Evolutionary conservation across 1,140 invertebrate genomes (phyloP).

Genomic region (Marisa cornuarietis): DNA sequence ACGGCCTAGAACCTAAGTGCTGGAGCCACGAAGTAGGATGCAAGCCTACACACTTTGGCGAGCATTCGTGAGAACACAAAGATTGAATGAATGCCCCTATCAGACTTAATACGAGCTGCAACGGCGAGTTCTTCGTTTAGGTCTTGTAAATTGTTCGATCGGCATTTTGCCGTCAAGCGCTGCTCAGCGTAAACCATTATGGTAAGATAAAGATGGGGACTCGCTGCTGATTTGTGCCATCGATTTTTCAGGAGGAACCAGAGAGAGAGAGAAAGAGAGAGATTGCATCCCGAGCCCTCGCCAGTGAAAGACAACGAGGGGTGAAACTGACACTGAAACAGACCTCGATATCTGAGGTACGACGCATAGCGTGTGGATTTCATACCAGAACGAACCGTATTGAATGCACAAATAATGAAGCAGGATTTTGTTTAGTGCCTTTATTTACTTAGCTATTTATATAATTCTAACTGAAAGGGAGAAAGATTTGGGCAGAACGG

Average conservation of each 20-base stretch:
- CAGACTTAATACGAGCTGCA: no score
- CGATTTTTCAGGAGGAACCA: neutral
- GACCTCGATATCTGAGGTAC: neutral
- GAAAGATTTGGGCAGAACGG: no score
- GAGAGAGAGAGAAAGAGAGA: neutral
- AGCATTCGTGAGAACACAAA: neutral
- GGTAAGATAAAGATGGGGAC: no score
- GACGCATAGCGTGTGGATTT: neutral
- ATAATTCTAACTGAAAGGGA: neutral
- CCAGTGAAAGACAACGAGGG: neutral
- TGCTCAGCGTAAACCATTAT: no score
- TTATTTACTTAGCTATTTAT: neutral
- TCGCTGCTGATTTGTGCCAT: no score
- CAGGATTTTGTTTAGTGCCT: neutral
- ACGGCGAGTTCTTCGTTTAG: no score
- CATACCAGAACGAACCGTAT: neutral
- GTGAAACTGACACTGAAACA: neutral
- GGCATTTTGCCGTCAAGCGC: no score
- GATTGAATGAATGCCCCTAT: neutral
- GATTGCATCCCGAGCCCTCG: no score
- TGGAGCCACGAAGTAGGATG: no score
- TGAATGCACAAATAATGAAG: neutral
- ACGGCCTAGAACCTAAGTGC: no score
- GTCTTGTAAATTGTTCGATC: no score
- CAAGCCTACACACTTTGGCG: no score